Percentiles rank a stretch among this genome's conserved stretches.
Evolutionary conservation across 2,797 vertebrate genomes (phyloP).

Genomic region (Muscicapa comitata): DNA sequence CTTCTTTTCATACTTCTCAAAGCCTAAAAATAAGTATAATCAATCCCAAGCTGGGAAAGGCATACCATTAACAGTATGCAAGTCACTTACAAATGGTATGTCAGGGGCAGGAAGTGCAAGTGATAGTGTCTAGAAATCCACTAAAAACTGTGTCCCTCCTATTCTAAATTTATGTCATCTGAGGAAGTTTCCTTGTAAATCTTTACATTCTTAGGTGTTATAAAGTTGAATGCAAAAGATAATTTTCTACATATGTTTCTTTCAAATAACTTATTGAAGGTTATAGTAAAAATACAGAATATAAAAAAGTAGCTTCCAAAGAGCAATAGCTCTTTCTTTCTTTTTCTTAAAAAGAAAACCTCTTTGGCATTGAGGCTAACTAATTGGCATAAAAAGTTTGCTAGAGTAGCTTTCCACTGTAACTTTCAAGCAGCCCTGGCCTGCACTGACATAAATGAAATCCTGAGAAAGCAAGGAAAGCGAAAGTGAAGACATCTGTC

Average conservation of each 20-base stretch:
- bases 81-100: background rate
- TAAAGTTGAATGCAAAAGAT: background rate
- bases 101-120: background rate
- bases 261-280: background rate
- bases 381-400: background rate
- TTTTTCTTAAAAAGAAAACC: background rate
- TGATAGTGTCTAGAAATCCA: background rate
- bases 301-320: background rate
- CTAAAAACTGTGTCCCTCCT: background rate
- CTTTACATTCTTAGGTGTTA: background rate
- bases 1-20: background rate
- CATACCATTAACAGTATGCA: background rate
- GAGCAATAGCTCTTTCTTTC: background rate
- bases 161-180: background rate
- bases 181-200: background rate
- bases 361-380: background rate
- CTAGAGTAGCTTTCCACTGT: background rate
- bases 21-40: constrained; percentile 1
- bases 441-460: background rate
- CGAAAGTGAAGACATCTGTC: background rate
- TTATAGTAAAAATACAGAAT: background rate
- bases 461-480: background rate
- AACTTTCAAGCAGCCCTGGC: background rate
- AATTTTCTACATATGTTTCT: background rate
- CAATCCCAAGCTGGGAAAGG: background rate